These are phyloP conservation scores for Apolygus lucorum DNA, from an alignment of 1,140 invertebrate genomes.

Conservation along the genomic window DNA sequence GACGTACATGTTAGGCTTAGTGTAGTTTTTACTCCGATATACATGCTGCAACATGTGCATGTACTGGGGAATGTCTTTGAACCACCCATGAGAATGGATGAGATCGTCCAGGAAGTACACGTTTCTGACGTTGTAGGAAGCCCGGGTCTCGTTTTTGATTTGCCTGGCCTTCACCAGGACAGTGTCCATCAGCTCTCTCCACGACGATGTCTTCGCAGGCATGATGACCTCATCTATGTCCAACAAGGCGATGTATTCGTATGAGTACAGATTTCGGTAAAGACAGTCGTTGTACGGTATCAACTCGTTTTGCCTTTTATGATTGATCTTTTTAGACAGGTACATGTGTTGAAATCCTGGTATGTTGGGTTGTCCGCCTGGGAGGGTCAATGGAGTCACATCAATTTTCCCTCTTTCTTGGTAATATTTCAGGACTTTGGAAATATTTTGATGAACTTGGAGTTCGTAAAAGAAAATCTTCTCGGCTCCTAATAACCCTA, in stretches of 20 bases:
- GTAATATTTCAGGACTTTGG: constrained; percentile 78
- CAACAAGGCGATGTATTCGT: constrained; percentile 80
- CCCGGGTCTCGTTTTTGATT: constrained; percentile 61
- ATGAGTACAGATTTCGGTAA: constrained; percentile 84
- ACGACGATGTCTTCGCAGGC: constrained; percentile 65
- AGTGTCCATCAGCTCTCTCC: constrained; percentile 68
- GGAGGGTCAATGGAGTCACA: constrained; percentile 77
- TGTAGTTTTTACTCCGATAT: constrained; percentile 81
- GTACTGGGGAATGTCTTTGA: constrained; percentile 74
- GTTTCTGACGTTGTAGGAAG: constrained; percentile 84
- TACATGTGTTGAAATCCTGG: constrained; percentile 81
- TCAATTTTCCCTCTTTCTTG: constrained; percentile 63
- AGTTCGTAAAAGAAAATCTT: constrained; percentile 90
- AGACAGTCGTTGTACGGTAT: constrained; percentile 96
- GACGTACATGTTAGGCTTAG: constrained; percentile 85
- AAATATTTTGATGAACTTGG: constrained; percentile 81
- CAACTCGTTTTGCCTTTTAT: constrained; percentile 89
- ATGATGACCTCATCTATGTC: constrained; percentile 95
- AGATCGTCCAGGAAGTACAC: constrained; percentile 92
- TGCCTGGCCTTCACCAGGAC: constrained; percentile 59
- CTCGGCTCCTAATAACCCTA: constrained; percentile 77
- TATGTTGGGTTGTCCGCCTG: constrained; percentile 83
- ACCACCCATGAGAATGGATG: constrained; percentile 68
- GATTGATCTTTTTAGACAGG: constrained; percentile 77
- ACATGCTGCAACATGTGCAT: constrained; percentile 93